Conservation (phyloP, 2,797 vertebrate genomes). For the Tokudaia tokunoshimensis region DNA sequence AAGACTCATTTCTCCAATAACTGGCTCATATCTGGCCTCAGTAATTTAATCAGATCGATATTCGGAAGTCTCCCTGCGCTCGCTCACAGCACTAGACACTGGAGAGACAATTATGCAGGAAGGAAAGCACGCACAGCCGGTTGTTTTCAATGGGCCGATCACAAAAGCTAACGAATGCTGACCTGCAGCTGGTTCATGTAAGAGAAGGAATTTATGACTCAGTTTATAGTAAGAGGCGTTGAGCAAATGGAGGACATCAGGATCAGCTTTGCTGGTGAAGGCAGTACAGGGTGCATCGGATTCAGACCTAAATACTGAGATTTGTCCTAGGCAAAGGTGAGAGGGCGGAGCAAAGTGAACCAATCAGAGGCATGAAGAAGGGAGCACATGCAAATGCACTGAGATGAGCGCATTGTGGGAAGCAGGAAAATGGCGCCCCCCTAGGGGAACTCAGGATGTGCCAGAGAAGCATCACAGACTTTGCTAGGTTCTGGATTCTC, state of each 20-base stretch:
- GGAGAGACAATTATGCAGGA: background rate
- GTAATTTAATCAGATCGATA: background rate
- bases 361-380: background rate
- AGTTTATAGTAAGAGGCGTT: background rate
- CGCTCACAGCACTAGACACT: background rate
- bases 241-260: background rate
- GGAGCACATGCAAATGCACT: background rate
- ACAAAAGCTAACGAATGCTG: background rate
- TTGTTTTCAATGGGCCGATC: conserved; percentile 50
- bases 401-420: background rate
- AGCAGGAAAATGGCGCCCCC: background rate
- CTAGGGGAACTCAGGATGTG: background rate
- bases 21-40: background rate
- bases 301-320: conserved; percentile 30
- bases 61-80: conserved; percentile 16
- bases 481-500: background rate
- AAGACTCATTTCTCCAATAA: background rate
- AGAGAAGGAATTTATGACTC: conserved; percentile 18
- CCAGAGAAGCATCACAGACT: background rate
- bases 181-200: conserved; percentile 2
- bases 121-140: background rate
- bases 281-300: background rate
- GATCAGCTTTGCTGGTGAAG: background rate
- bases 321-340: conserved; percentile 18
- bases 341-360: background rate